phyloP scores from a whole-genome alignment of 2,113 vertebrate species.

The Panurus biarmicus region DNA sequence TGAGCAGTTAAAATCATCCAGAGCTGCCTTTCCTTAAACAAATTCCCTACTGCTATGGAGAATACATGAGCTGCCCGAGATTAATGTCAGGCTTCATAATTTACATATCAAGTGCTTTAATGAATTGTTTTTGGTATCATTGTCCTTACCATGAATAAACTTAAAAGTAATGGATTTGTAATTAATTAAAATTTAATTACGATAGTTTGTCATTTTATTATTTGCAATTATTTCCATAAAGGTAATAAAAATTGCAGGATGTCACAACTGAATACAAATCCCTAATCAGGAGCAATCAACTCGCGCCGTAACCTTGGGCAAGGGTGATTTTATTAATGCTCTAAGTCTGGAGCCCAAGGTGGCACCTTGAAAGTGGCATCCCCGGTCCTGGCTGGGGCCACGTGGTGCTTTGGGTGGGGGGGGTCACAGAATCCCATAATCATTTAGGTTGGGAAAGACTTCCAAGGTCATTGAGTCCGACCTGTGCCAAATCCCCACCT shows the following conservation, averaged over 20 bases:
- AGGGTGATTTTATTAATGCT: constrained; percentile 17
- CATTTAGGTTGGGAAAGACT: not conserved
- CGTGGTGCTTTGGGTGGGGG: accelerated
- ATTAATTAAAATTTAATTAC: constrained; percentile 60
- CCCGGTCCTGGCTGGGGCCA: accelerated
- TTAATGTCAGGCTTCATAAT: constrained; percentile 23
- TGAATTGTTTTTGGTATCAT: constrained; percentile 46
- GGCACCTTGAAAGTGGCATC: not conserved
- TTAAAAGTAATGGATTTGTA: constrained; percentile 50
- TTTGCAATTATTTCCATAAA: constrained; percentile 50
- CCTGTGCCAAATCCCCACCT: accelerated
- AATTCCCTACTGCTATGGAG: not conserved
- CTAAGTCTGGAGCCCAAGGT: not conserved
- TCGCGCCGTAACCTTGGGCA: not conserved
- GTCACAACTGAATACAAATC: constrained; percentile 58
- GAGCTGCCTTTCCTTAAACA: not conserved
- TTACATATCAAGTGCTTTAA: constrained; percentile 52
- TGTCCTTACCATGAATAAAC: constrained; percentile 45
- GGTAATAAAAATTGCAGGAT: constrained; percentile 47
- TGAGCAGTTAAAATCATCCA: not conserved
- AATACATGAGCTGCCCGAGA: not conserved
- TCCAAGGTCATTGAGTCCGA: accelerated
- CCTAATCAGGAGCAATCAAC: constrained; percentile 48
- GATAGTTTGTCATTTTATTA: constrained; percentile 57
- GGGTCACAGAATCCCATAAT: not conserved